These are phyloP conservation scores for Ceratosolen solmsi DNA, from an alignment of 1,140 invertebrate species.

Conservation along the genomic window DNA sequence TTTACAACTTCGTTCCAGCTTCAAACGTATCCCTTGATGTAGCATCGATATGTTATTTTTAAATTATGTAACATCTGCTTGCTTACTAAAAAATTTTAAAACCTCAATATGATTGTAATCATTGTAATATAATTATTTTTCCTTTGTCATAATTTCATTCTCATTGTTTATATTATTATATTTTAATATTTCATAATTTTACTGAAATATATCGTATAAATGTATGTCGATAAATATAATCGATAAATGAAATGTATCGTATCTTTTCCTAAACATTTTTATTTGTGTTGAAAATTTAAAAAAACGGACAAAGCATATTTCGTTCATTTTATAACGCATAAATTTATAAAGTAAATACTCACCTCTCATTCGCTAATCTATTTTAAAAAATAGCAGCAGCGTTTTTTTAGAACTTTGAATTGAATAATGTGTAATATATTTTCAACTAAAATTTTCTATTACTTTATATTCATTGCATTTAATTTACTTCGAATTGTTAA, in stretches of 20 bases:
- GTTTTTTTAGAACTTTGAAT: too few species aligned
- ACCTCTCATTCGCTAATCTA: constrained; percentile 38
- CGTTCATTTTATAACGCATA: constrained; percentile 47
- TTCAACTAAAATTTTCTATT: too few species aligned
- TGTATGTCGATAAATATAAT: background rate
- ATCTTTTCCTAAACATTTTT: constrained; percentile 15
- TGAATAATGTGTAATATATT: too few species aligned
- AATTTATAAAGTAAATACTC: constrained; percentile 4
- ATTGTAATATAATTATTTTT: background rate
- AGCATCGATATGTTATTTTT: constrained; percentile 53
- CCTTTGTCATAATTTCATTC: background rate
- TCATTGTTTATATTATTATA: constrained; percentile 34
- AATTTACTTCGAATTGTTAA: too few species aligned
- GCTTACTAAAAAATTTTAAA: constrained; percentile 39
- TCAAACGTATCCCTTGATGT: constrained; percentile 23
- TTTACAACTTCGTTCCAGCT: constrained; percentile 26
- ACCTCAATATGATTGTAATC: constrained; percentile 27
- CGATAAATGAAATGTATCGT: background rate
- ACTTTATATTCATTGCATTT: too few species aligned
- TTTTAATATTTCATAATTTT: background rate
- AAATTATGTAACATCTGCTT: constrained; percentile 51
- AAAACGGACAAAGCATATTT: constrained; percentile 18
- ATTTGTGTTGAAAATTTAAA: constrained; percentile 40
- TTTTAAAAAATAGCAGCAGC: too few species aligned
- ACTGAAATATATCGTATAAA: background rate